Evolutionary conservation across 1,140 invertebrate species (phyloP).

Genomic region (Steinernema khuongi): DNA sequence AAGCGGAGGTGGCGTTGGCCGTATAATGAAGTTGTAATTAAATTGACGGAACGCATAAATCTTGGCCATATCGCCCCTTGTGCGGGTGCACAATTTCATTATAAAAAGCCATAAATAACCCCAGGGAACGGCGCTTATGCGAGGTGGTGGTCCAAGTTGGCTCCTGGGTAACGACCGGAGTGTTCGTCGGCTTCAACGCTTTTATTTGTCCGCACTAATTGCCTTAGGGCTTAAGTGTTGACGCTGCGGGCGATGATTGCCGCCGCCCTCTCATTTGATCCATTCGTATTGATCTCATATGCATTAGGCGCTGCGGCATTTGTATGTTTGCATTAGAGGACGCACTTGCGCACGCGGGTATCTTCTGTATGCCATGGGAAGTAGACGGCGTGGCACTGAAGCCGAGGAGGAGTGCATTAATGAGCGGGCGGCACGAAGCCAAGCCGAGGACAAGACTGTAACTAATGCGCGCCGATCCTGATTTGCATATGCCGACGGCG

Average conservation of each 20-base stretch:
- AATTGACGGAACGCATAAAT: conserved; percentile 4
- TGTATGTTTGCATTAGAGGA: conserved; percentile 1
- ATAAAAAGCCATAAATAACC: neutral
- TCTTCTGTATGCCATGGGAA: neutral
- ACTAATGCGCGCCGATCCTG: neutral
- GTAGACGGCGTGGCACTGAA: neutral
- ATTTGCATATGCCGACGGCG: neutral
- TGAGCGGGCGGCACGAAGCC: neutral
- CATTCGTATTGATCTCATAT: conserved; percentile 6
- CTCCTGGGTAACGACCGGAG: neutral
- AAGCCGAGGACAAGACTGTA: neutral
- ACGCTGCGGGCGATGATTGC: conserved; percentile 10
- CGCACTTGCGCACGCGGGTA: neutral
- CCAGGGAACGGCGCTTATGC: neutral
- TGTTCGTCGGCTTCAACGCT: neutral
- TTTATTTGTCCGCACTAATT: neutral
- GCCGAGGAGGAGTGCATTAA: too few species aligned
- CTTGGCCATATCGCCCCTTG: neutral
- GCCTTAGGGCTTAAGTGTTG: conserved; percentile 16
- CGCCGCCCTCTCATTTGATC: conserved; percentile 9
- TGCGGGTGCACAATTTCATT: neutral
- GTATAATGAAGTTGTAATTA: conserved; percentile 11
- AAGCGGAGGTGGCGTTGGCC: neutral
- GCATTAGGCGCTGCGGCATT: neutral
- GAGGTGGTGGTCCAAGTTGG: neutral